Evolutionary conservation across 2,888 invertebrate species (phyloP).

Genomic region (Deilephila elpenor): DNA sequence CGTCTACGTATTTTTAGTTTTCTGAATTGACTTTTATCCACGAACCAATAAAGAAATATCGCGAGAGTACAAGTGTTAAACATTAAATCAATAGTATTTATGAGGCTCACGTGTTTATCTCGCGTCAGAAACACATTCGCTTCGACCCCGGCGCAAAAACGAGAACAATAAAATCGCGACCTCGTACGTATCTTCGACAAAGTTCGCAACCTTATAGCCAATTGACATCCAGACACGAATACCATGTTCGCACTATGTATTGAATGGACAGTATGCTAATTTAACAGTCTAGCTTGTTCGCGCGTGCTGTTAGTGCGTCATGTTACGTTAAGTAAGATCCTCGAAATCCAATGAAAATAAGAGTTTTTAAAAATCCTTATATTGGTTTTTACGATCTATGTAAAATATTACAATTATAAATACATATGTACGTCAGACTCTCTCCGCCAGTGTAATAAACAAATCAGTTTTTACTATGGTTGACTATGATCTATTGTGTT

Average conservation of each 20-base stretch:
- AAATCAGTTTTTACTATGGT: too few species aligned
- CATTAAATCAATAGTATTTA: conserved; percentile 41
- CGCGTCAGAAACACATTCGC: conserved; percentile 59
- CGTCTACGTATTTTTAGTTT: conserved; percentile 23
- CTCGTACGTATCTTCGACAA: conserved; percentile 53
- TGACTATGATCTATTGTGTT: too few species aligned
- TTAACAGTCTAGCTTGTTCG: not conserved
- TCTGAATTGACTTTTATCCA: conserved; percentile 25
- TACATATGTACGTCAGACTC: too few species aligned
- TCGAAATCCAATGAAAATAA: too few species aligned
- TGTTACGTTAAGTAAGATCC: not conserved
- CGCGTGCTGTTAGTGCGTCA: too few species aligned
- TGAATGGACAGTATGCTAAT: conserved; percentile 27
- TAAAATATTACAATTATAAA: too few species aligned
- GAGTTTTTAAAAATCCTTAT: too few species aligned
- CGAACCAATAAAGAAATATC: conserved; percentile 29
- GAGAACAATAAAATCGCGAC: conserved; percentile 60
- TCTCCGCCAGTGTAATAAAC: too few species aligned
- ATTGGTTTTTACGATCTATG: too few species aligned
- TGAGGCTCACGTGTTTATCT: conserved; percentile 54
- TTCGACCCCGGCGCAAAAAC: conserved; percentile 55
- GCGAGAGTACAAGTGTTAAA: conserved; percentile 32
- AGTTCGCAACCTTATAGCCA: conserved; percentile 76
- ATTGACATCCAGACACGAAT: conserved; percentile 81
- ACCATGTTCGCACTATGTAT: conserved; percentile 34